phyloP scores from a whole-genome alignment of 2,113 vertebrate genomes.

The Carassius auratus region DNA sequence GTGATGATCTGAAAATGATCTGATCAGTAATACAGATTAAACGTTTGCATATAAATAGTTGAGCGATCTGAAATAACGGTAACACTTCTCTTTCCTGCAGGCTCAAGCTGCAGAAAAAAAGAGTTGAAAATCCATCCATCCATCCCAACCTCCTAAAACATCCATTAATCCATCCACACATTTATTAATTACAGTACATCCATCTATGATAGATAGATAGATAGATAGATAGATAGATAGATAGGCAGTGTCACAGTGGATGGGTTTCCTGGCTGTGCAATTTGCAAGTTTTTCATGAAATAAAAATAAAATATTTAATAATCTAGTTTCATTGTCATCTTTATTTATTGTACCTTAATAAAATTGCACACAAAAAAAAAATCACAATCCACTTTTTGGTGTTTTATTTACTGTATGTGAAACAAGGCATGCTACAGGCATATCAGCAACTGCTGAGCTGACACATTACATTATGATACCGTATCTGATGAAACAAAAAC shows the following conservation, averaged over 20 bases:
- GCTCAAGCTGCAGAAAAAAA: constrained; percentile 30
- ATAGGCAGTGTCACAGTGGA: background rate
- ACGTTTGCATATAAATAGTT: background rate
- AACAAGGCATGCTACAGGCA: constrained; percentile 4
- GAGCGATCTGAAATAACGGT: background rate
- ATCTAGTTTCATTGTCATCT: background rate
- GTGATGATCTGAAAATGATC: background rate
- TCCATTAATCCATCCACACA: background rate
- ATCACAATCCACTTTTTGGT: background rate
- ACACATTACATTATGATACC: background rate
- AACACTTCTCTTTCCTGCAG: background rate
- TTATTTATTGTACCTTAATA: background rate
- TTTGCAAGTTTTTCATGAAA: constrained; percentile 4
- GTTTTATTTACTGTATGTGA: constrained; percentile 2
- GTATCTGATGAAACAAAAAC: background rate
- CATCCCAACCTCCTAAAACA: background rate
- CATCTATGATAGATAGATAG: too few relatives aligned
- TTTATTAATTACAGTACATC: background rate
- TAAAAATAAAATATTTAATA: background rate
- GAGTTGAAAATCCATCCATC: background rate
- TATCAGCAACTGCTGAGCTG: background rate
- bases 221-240: too few relatives aligned
- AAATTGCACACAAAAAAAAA: background rate
- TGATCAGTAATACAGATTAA: background rate
- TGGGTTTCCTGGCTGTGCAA: background rate